Percentiles rank a stretch among this genome's conserved stretches.
These are phyloP conservation scores for Phasianus colchicus DNA, from an alignment of 2,113 vertebrate species.

Conservation along the genomic window DNA sequence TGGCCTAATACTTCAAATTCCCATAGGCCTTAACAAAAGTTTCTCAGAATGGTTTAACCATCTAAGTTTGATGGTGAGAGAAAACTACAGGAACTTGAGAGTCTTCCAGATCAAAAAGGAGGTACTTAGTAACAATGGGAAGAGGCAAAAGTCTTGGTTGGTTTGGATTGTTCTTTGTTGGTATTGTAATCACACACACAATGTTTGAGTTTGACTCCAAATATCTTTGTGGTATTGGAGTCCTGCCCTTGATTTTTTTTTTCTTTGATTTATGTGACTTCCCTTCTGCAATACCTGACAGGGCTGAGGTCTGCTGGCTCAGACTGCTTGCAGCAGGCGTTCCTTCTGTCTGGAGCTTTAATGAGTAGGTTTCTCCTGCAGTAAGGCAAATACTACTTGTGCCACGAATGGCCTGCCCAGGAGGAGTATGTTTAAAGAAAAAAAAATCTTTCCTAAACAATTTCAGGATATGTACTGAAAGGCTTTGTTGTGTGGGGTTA, in stretches of 20 bases:
- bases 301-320: neutral
- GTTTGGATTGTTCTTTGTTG: neutral
- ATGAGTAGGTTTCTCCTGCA: neutral
- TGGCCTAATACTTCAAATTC: neutral
- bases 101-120: neutral
- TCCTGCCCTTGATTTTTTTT: neutral
- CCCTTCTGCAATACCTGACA: neutral
- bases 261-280: neutral
- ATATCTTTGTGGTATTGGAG: accelerated
- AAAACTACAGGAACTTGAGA: neutral
- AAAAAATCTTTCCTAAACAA: neutral
- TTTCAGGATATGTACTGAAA: neutral
- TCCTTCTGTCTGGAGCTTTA: neutral
- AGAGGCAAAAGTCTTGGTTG: neutral
- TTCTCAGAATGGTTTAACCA: neutral
- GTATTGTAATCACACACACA: neutral
- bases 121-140: neutral
- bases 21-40: neutral
- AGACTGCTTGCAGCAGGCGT: neutral
- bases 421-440: neutral
- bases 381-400: neutral
- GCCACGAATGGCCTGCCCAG: accelerated
- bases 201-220: neutral
- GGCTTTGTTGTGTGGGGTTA: neutral
- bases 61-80: neutral